A percentile compares a stretch with the other conserved stretches of the same genome.
Evolutionary conservation across 2,113 vertebrate species (phyloP).

Genomic region (Mungos mungo): DNA sequence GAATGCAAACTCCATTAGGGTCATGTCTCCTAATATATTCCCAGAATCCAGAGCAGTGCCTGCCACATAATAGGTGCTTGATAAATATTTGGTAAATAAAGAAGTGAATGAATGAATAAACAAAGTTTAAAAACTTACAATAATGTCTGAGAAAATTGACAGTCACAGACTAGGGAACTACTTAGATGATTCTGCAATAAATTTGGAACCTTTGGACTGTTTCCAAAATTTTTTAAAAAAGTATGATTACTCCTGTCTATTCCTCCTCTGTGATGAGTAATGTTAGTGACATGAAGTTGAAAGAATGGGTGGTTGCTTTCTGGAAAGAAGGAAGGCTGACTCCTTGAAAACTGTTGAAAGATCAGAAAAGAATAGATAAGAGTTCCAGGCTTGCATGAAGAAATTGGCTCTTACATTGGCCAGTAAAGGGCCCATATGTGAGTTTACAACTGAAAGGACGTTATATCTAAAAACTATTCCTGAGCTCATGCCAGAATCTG

Average conservation of each 20-base stretch:
- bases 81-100: slow-evolving; percentile 13
- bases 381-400: slow-evolving; percentile 43
- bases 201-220: neutral
- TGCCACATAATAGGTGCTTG: neutral
- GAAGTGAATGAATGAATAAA: neutral
- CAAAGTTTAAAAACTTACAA: neutral
- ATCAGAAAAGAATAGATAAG: slow-evolving; percentile 56
- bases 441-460: slow-evolving; percentile 51
- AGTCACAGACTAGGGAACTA: neutral
- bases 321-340: slow-evolving; percentile 59
- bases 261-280: slow-evolving; percentile 50
- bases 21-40: neutral
- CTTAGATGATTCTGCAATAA: neutral
- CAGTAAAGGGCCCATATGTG: slow-evolving; percentile 56
- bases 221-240: slow-evolving; percentile 32
- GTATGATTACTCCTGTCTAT: neutral
- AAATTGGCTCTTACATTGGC: slow-evolving; percentile 47
- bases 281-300: slow-evolving; percentile 60
- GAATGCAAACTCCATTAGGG: neutral
- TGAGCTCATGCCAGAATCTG: slow-evolving; percentile 56
- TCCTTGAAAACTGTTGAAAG: slow-evolving; percentile 67
- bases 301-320: slow-evolving; percentile 73
- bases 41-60: neutral
- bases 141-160: neutral
- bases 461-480: slow-evolving; percentile 62